phyloP scores from a whole-genome alignment of 2,888 invertebrate genomes.

The Nudaria mundana region DNA sequence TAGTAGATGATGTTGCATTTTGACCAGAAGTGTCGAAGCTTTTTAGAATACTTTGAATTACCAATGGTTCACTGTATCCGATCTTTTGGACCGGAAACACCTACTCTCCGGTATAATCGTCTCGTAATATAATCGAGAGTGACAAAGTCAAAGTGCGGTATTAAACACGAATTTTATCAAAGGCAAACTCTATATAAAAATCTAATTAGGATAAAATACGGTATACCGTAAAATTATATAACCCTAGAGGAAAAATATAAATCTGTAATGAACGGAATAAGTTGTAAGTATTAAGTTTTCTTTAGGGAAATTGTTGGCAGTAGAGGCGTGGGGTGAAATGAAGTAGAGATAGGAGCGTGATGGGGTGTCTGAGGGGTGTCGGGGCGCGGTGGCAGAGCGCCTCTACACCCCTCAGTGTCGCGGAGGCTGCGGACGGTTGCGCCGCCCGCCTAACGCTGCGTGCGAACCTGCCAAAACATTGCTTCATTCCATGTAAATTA shows the following conservation, averaged over 20 bases:
- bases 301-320: constrained; percentile 63
- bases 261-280: constrained; percentile 33
- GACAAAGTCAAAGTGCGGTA: too few relatives aligned
- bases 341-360: constrained; percentile 63
- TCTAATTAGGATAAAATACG: too few relatives aligned
- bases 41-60: too few relatives aligned
- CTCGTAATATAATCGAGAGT: too few relatives aligned
- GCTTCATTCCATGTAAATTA: constrained; percentile 36
- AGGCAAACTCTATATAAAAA: not conserved
- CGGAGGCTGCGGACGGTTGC: constrained; percentile 74
- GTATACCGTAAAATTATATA: not conserved
- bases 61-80: too few relatives aligned
- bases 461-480: constrained; percentile 53
- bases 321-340: constrained; percentile 64
- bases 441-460: constrained; percentile 63
- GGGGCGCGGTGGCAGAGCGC: constrained; percentile 36
- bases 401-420: constrained; percentile 65
- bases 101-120: too few relatives aligned
- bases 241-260: constrained; percentile 24
- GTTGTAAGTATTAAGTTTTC: constrained; percentile 38
- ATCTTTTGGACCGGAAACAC: too few relatives aligned
- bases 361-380: constrained; percentile 42
- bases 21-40: too few relatives aligned
- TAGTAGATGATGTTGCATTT: too few relatives aligned
- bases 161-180: too few relatives aligned